Percentiles rank a stretch among this genome's conserved stretches.
Conservation (phyloP, 2,888 invertebrate genomes). For the Pyrrhia umbra region DNA sequence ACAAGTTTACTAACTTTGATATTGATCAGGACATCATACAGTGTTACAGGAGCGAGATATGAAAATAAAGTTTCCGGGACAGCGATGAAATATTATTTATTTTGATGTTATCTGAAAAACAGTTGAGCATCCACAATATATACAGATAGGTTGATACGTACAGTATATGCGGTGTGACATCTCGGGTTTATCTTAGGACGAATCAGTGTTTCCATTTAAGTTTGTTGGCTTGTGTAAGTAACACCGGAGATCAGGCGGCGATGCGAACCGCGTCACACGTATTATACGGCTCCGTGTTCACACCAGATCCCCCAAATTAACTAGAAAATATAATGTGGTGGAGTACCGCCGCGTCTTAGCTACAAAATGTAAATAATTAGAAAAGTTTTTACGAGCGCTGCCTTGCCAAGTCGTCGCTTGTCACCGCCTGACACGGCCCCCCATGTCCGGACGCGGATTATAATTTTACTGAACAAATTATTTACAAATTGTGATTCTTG, state of each 20-base stretch:
- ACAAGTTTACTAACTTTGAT: conserved; percentile 4
- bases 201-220: conserved; percentile 78
- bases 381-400: conserved; percentile 88
- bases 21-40: conserved; percentile 17
- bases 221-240: conserved; percentile 75
- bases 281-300: conserved; percentile 67
- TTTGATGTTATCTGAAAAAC: conserved; percentile 35
- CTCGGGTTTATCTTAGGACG: conserved; percentile 71
- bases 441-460: conserved; percentile 84
- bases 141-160: conserved; percentile 55
- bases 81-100: conserved; percentile 53
- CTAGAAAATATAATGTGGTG: conserved; percentile 85
- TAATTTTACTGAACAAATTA: conserved; percentile 85
- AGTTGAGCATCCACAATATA: conserved; percentile 13
- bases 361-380: conserved; percentile 89
- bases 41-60: conserved; percentile 22
- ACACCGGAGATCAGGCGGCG: conserved; percentile 69
- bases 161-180: conserved; percentile 57
- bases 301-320: conserved; percentile 84
- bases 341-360: conserved; percentile 81
- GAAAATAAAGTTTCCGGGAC: conserved; percentile 25
- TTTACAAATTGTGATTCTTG: conserved; percentile 82
- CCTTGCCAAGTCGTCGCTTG: conserved; percentile 83
- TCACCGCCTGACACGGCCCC: conserved; percentile 80
- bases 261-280: conserved; percentile 29